These are phyloP conservation scores for Papilio protenor DNA, from an alignment of 2,888 invertebrate species.

Conservation along the genomic window DNA sequence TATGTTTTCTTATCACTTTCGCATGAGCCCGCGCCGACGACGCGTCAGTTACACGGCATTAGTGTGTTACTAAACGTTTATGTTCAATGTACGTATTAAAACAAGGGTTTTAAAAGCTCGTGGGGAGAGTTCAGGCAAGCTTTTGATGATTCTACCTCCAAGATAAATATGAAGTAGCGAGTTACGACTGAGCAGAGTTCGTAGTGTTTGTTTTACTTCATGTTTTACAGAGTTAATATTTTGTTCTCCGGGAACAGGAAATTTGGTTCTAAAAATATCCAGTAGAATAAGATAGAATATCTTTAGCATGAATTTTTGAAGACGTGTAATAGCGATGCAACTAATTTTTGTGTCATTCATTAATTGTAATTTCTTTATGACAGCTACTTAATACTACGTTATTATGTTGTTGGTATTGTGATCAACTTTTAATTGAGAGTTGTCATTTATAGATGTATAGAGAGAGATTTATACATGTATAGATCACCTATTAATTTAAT, in stretches of 20 bases:
- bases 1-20: no score
- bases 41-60: no score
- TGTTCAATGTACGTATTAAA: not conserved
- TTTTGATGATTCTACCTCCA: not conserved
- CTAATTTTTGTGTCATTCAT: no score
- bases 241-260: not conserved
- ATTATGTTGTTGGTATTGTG: no score
- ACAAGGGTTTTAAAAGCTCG: not conserved
- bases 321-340: no score
- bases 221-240: not conserved
- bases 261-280: not conserved
- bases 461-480: no score
- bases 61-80: not conserved
- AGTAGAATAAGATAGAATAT: not conserved
- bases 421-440: no score
- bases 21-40: no score
- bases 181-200: not conserved
- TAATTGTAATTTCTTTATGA: no score
- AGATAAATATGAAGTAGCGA: slow-evolving; percentile 10
- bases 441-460: no score
- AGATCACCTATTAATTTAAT: no score
- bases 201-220: not conserved
- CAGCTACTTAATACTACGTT: no score
- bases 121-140: not conserved
- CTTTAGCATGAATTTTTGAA: not conserved